Evolutionary conservation across 2,113 vertebrate genomes (phyloP).

Genomic region (Ramphastos sulfuratus): DNA sequence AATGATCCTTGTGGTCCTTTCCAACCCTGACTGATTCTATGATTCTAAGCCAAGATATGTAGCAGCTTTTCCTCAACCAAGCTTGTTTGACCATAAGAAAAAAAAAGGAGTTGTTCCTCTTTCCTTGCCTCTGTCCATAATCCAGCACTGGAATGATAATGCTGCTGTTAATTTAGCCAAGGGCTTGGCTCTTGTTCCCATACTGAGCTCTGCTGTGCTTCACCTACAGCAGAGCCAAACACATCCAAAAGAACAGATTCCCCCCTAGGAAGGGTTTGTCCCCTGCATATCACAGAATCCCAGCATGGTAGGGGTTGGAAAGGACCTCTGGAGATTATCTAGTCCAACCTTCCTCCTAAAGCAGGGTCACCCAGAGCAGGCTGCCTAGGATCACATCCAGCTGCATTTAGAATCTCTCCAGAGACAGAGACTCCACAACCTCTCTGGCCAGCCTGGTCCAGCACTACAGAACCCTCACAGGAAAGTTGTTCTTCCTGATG

Average conservation of each 20-base stretch:
- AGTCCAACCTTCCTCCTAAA: no score
- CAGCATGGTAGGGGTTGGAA: no score
- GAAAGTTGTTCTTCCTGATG: no score
- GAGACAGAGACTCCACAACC: no score
- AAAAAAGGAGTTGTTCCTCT: neutral
- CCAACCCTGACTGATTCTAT: no score
- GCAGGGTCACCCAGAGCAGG: no score
- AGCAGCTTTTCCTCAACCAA: neutral
- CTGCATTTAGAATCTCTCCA: no score
- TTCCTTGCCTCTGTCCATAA: neutral
- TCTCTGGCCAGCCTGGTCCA: no score
- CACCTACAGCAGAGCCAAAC: accelerated
- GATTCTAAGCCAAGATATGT: neutral
- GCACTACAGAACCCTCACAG: no score
- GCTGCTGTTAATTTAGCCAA: neutral
- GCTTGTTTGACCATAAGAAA: neutral
- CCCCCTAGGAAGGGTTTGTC: neutral
- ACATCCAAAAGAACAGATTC: neutral
- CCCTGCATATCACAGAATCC: neutral
- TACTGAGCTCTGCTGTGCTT: neutral
- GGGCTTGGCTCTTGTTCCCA: neutral
- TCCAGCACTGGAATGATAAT: neutral
- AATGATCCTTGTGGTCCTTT: no score
- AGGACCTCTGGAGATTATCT: no score
- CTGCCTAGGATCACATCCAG: no score